Conservation (phyloP, 2,113 vertebrate genomes). For the Syrmaticus mikado region DNA sequence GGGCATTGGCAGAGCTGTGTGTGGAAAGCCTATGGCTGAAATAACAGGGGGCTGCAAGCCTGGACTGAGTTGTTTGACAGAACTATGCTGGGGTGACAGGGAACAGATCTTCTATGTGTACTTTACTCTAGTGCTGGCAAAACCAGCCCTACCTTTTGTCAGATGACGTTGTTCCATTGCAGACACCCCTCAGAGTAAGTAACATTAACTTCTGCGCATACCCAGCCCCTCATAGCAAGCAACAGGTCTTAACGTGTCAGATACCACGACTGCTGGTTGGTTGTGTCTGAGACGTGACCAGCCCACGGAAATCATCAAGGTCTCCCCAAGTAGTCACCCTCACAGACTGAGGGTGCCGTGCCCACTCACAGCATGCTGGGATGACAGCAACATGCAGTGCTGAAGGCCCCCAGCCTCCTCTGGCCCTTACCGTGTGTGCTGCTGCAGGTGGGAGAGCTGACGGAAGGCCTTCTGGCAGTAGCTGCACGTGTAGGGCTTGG, state of each 20-base stretch:
- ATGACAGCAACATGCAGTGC: conserved; percentile 58
- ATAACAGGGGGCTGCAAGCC: conserved; percentile 29
- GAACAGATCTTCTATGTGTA: not conserved
- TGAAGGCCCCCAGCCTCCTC: conserved; percentile 79
- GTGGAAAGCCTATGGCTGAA: conserved; percentile 52
- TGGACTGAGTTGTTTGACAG: conserved; percentile 25
- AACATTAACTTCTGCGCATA: not conserved
- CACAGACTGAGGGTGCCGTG: conserved; percentile 4
- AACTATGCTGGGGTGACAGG: not conserved
- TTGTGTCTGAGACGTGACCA: not conserved
- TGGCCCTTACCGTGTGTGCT: conserved; percentile 97
- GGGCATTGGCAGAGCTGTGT: conserved; percentile 66
- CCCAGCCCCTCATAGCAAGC: conserved; percentile 5
- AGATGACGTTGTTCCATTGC: not conserved
- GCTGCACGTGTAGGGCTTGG: conserved; percentile 95
- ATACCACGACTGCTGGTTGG: not conserved
- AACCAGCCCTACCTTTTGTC: not conserved
- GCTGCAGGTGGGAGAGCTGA: conserved; percentile 98
- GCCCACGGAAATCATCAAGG: not conserved
- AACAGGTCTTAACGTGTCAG: rapidly evolving
- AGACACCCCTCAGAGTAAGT: not conserved
- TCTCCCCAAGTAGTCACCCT: not conserved
- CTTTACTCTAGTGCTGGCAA: not conserved
- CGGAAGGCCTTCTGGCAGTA: conserved; percentile 96
- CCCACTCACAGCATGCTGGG: conserved; percentile 65